Evolutionary conservation across 1,140 invertebrate species (phyloP).

Genomic region (Ceratitis capitata): DNA sequence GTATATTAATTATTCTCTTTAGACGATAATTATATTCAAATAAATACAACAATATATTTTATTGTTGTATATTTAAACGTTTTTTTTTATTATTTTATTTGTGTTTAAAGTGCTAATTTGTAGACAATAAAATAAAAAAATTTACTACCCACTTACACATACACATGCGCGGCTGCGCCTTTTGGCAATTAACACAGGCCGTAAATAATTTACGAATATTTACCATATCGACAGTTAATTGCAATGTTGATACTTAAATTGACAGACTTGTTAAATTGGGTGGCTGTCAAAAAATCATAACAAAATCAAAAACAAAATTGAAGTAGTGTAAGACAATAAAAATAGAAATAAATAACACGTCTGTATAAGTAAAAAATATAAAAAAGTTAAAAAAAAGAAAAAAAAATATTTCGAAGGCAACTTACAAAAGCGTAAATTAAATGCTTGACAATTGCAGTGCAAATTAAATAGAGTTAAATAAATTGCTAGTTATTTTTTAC

Average conservation of each 20-base stretch:
- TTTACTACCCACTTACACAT: not conserved
- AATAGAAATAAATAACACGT: not conserved
- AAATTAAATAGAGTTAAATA: no score
- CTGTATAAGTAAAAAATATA: no score
- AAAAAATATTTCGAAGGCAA: no score
- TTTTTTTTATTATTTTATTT: not conserved
- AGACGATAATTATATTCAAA: not conserved
- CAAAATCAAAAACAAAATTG: not conserved
- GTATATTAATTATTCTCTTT: not conserved
- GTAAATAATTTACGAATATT: slow-evolving; percentile 16
- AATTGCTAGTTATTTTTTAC: no score
- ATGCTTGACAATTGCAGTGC: no score
- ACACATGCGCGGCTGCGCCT: not conserved
- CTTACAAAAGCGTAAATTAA: no score
- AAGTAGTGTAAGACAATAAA: not conserved
- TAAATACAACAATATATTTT: no score
- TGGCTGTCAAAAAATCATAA: not conserved
- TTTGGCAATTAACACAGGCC: not conserved
- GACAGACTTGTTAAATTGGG: slow-evolving; percentile 17
- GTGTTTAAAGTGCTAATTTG: not conserved
- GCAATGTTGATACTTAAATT: not conserved
- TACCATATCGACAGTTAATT: slow-evolving; percentile 21
- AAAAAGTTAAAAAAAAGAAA: no score
- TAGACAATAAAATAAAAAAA: not conserved
- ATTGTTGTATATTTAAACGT: not conserved